phyloP scores from a whole-genome alignment of 1,140 invertebrate genomes.

The Dendroctonus ponderosae region DNA sequence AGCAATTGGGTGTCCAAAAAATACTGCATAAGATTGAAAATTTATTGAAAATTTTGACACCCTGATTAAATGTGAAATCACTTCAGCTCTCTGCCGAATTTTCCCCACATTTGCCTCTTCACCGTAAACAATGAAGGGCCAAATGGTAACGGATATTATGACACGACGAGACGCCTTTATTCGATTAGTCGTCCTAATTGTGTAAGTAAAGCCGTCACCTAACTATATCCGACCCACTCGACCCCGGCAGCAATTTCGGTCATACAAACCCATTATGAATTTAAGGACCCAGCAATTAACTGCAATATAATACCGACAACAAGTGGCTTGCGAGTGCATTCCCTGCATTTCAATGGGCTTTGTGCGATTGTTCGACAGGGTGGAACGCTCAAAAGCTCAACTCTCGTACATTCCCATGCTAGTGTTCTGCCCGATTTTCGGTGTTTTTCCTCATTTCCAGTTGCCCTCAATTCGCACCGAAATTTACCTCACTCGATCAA shows the following conservation, averaged over 20 bases:
- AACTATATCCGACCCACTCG: conserved; percentile 20
- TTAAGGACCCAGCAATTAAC: conserved; percentile 32
- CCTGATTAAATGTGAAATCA: too few species aligned
- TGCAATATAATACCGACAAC: conserved; percentile 35
- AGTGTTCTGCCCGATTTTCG: too few species aligned
- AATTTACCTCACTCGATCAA: too few species aligned
- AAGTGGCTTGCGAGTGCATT: conserved; percentile 36
- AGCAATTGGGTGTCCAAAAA: background rate
- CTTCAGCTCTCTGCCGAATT: background rate
- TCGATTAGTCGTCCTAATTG: conserved; percentile 21
- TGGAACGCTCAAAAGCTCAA: conserved; percentile 27
- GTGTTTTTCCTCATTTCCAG: too few species aligned
- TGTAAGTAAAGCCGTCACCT: conserved; percentile 22
- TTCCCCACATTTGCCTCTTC: background rate
- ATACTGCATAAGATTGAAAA: background rate
- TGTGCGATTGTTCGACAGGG: conserved; percentile 35
- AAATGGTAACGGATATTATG: conserved; percentile 12
- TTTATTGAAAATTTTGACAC: background rate
- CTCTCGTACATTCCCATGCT: background rate
- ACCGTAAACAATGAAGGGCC: too few species aligned
- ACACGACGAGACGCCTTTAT: conserved; percentile 16
- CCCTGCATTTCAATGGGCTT: conserved; percentile 33
- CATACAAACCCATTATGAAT: conserved; percentile 29
- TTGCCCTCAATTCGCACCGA: too few species aligned
- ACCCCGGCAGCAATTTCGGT: conserved; percentile 25